A percentile compares a stretch with the other conserved stretches of the same genome.
phyloP scores from a whole-genome alignment of 53 echinoderm and acorn worm species.

The Echinometra lucunter region DNA sequence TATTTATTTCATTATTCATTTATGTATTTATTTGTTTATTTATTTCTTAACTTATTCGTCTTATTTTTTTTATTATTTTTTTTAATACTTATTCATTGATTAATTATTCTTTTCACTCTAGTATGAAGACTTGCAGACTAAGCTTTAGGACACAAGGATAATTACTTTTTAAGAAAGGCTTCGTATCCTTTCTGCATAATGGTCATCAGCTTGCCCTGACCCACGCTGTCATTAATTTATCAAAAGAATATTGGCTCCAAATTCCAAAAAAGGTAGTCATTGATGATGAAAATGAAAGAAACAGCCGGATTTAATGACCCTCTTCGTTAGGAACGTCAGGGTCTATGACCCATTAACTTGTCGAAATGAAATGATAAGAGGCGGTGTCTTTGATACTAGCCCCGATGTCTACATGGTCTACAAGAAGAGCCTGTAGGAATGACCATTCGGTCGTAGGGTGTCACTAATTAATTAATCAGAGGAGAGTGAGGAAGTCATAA shows the following conservation, averaged over 20 bases:
- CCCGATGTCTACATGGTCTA: background rate
- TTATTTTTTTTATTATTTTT: too few species aligned
- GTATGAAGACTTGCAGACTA: too few species aligned
- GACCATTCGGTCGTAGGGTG: background rate
- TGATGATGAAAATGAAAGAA: slow-evolving; percentile 33
- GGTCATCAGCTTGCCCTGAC: background rate
- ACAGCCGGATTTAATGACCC: slow-evolving; percentile 40
- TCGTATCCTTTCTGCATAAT: background rate
- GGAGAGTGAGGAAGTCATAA: background rate
- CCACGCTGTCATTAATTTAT: background rate
- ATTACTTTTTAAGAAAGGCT: background rate
- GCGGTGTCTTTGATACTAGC: background rate
- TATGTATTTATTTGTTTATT: too few species aligned
- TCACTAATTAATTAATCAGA: slow-evolving; percentile 24
- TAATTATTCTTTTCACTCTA: too few species aligned
- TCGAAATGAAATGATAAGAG: background rate
- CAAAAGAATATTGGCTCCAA: slow-evolving; percentile 10
- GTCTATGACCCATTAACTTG: slow-evolving; percentile 17
- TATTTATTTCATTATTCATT: too few species aligned
- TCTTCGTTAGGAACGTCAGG: background rate
- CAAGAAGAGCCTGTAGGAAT: background rate
- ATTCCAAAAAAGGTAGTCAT: slow-evolving; percentile 11
- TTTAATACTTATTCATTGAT: too few species aligned
- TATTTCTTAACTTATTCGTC: too few species aligned
- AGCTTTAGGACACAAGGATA: background rate